Base-by-base conservation (phyloP, 2,797 vertebrate species). In the Miichthys miiuy region DNA sequence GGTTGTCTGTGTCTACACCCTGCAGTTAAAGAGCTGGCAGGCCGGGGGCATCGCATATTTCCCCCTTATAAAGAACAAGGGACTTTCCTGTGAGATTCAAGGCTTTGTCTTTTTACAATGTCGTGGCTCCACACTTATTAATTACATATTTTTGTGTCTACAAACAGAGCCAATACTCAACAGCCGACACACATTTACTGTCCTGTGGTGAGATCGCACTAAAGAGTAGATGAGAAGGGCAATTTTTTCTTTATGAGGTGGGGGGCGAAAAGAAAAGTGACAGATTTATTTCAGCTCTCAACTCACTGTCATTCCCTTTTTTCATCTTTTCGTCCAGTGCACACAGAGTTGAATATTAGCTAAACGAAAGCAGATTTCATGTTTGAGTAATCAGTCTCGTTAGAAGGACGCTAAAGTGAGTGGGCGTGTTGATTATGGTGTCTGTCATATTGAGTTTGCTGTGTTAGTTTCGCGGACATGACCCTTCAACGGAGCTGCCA, bases 351-450 rank as follows among this genome's bases (percentile, higher is more conserved):
- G 62, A 87, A 70, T 81, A 86, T 89, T 77, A 62, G 60, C 74
- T 90, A 86, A 92, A 88, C 56, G 81, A 87, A 93, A 92, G 69
- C 88, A 91, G 80, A 88, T 79, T 86, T 77, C 72, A 46, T 73
- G 72, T 88, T 75, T 83, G 34, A 27, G 75, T 66, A 84, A 88
- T 89, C 83, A 75, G 74, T 81, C 77, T 81, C 34, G 51, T 77
- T 77, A 57, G 62, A 81, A 42, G 76, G 84, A 83, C 17, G 52
- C 66, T 56, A 63, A 82, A 87, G 60, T 16, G 72, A 80, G 81
- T 63, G 58, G 63, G 77, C 54, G 79, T 86, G 90, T 84, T 93
- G 87, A 91, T 92, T 86, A 80, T 30, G 61, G 75, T 2, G 50
- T 67, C 72, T 87, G 91, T 89, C 89, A 79, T 83, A 72, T 83